Percentiles rank a stretch among this genome's conserved stretches.
phyloP scores from a whole-genome alignment of 2,113 vertebrate genomes.

The Myotis brandtii region DNA sequence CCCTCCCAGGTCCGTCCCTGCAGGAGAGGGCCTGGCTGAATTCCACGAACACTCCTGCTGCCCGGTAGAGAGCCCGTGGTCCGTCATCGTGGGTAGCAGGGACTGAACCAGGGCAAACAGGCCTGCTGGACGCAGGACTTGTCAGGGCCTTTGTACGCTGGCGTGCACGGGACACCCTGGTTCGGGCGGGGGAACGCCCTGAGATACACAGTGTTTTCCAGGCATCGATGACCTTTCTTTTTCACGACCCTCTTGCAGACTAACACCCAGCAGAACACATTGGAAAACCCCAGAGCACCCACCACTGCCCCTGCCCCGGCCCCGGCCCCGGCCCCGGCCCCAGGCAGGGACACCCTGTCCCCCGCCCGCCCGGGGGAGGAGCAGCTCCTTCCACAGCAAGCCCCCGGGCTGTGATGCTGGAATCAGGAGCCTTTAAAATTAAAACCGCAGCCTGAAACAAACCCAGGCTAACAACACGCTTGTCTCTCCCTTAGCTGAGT shows the following conservation, averaged over 20 bases:
- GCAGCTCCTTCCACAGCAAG: background rate
- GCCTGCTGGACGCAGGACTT: background rate
- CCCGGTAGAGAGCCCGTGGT: background rate
- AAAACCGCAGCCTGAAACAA: background rate
- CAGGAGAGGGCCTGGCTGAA: background rate
- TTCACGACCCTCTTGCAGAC: background rate
- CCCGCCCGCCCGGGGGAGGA: background rate
- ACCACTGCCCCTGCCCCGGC: background rate
- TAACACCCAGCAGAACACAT: fast-evolving
- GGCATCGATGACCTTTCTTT: background rate
- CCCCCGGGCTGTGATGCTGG: background rate
- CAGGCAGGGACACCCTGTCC: background rate
- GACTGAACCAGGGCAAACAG: background rate
- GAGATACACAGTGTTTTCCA: background rate
- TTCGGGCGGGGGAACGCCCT: fast-evolving
- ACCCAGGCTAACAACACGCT: background rate
- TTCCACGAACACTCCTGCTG: background rate
- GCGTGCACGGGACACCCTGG: background rate
- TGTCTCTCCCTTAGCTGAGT: background rate
- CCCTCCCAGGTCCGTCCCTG: background rate
- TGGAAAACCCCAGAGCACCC: fast-evolving
- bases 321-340: background rate
- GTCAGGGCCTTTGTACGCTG: background rate
- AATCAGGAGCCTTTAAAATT: background rate
- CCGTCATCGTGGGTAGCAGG: background rate